Percentiles rank a stretch among this genome's conserved stretches.
Evolutionary conservation across 1,140 invertebrate species (phyloP).

Genomic region (Alviniconcha marisindica): DNA sequence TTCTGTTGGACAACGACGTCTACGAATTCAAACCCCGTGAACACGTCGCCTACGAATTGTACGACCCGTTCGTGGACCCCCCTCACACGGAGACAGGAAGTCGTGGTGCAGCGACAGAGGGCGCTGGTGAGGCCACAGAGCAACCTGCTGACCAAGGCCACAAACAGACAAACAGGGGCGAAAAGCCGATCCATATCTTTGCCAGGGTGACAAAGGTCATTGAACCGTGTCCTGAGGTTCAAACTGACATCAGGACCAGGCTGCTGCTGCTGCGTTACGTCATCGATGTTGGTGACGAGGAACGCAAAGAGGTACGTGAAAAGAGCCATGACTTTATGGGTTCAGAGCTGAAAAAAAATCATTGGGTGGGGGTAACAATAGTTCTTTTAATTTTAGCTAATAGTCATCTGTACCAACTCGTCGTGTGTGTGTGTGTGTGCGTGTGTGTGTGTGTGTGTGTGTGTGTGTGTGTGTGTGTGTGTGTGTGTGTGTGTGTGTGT

Average conservation of each 20-base stretch:
- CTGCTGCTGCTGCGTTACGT: background rate
- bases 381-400: too few relatives aligned
- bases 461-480: too few relatives aligned
- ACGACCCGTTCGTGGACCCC: conserved; percentile 47
- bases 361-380: too few relatives aligned
- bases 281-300: conserved; percentile 18
- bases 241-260: background rate
- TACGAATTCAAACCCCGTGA: conserved; percentile 50
- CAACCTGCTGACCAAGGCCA: background rate
- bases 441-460: too few relatives aligned
- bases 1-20: conserved; percentile 53
- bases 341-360: too few relatives aligned
- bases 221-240: background rate
- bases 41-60: conserved; percentile 59
- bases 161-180: background rate
- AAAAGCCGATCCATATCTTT: background rate
- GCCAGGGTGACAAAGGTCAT: background rate
- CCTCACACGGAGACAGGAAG: background rate
- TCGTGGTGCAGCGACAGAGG: conserved; percentile 22
- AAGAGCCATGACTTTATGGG: too few relatives aligned
- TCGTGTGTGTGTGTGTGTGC: too few relatives aligned
- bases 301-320: conserved; percentile 14
- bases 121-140: conserved; percentile 25
- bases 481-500: too few relatives aligned
- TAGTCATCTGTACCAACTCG: too few relatives aligned